A percentile compares a stretch with the other conserved stretches of the same genome.
These are phyloP conservation scores for Platycheirus rosarum DNA, from an alignment of 2,888 invertebrate species.

Conservation along the genomic window DNA sequence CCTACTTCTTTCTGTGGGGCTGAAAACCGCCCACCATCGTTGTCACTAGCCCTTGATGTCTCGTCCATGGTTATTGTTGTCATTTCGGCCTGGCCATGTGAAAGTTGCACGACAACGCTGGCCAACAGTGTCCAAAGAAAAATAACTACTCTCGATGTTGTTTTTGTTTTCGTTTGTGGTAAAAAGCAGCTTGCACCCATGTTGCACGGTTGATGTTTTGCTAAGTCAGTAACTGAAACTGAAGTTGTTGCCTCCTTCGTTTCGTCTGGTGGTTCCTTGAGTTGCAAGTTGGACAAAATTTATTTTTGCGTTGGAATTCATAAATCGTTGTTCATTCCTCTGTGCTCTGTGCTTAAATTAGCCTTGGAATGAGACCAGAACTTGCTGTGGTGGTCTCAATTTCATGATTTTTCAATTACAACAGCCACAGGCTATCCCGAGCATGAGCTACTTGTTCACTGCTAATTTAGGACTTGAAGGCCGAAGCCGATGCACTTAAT, in stretches of 20 bases:
- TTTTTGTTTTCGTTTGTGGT: slow-evolving; percentile 53
- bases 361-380: slow-evolving; percentile 36
- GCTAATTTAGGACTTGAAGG: slow-evolving; percentile 42
- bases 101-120: slow-evolving; percentile 68
- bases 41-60: slow-evolving; percentile 47
- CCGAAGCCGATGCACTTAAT: slow-evolving; percentile 52
- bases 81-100: slow-evolving; percentile 63
- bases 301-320: slow-evolving; percentile 1
- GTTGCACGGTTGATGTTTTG: slow-evolving; percentile 34
- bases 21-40: slow-evolving; percentile 77
- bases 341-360: background rate
- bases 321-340: slow-evolving; percentile 15
- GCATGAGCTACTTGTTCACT: slow-evolving; percentile 5
- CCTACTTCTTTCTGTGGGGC: slow-evolving; percentile 82
- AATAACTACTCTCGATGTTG: slow-evolving; percentile 55
- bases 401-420: slow-evolving; percentile 54
- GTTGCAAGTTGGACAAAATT: slow-evolving; percentile 4
- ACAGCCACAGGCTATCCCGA: slow-evolving; percentile 5
- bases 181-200: slow-evolving; percentile 60
- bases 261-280: slow-evolving; percentile 22
- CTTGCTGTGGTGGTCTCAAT: slow-evolving; percentile 42
- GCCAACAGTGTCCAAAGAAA: slow-evolving; percentile 64
- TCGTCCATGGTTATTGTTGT: slow-evolving; percentile 68
- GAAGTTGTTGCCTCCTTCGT: background rate
- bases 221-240: background rate